A percentile compares a stretch with the other conserved stretches of the same genome.
phyloP scores from a whole-genome alignment of 2,888 invertebrate species.

The Dolomedes plantarius region DNA sequence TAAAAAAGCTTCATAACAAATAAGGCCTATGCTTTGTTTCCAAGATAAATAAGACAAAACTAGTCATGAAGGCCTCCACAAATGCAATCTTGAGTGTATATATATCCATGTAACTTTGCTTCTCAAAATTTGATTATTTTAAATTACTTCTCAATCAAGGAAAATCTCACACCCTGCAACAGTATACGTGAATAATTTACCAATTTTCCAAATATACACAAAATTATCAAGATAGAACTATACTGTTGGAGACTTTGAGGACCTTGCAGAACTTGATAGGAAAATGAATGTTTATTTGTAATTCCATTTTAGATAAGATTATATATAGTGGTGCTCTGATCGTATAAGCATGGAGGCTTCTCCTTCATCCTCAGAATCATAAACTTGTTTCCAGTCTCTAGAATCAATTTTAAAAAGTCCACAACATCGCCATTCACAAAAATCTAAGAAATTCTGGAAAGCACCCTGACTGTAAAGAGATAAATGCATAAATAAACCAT shows the following conservation, averaged over 20 bases:
- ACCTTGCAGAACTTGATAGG: background rate
- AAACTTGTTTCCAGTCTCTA: slow-evolving; percentile 84
- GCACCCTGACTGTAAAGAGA: slow-evolving; percentile 84
- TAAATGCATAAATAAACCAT: background rate
- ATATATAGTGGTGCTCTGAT: slow-evolving; percentile 61
- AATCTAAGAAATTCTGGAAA: slow-evolving; percentile 88
- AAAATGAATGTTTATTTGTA: background rate
- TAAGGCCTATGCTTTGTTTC: slow-evolving; percentile 42
- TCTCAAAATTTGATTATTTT: background rate
- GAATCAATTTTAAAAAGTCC: slow-evolving; percentile 84
- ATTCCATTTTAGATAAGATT: slow-evolving; percentile 7
- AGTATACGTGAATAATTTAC: slow-evolving; percentile 12
- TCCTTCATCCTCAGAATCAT: slow-evolving; percentile 74
- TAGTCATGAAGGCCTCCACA: slow-evolving; percentile 36
- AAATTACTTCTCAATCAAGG: background rate
- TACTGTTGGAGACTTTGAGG: background rate
- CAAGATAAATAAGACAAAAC: slow-evolving; percentile 45
- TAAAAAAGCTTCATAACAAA: slow-evolving; percentile 31
- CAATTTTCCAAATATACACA: background rate
- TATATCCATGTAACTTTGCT: background rate
- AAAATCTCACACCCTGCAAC: background rate
- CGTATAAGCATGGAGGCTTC: slow-evolving; percentile 50
- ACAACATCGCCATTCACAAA: slow-evolving; percentile 87
- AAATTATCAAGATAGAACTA: background rate
- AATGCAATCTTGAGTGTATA: slow-evolving; percentile 15